Evolutionary conservation across 2,888 invertebrate genomes (phyloP).

Genomic region (Campoletis raptor): DNA sequence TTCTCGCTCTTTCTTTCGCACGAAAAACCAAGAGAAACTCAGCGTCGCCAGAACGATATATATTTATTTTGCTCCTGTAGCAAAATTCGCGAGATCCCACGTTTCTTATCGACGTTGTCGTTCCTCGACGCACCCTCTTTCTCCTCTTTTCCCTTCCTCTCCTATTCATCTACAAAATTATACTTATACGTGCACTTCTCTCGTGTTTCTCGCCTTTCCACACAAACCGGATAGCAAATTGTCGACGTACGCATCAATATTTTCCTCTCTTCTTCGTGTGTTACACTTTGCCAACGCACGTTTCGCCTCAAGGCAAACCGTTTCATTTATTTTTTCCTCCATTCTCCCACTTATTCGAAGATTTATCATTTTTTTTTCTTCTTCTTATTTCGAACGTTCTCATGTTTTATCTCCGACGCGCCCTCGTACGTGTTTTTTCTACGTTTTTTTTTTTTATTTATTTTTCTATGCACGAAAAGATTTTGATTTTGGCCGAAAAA

Average conservation of each 20-base stretch:
- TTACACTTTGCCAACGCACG: constrained; percentile 8
- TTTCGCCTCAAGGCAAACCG: not conserved
- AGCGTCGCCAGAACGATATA: constrained; percentile 53
- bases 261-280: not conserved
- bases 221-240: constrained; percentile 29
- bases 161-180: not conserved
- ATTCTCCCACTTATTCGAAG: not conserved
- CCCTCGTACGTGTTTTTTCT: not conserved
- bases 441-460: not conserved
- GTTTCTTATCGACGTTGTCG: constrained; percentile 60
- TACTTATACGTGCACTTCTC: constrained; percentile 23
- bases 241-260: constrained; percentile 37
- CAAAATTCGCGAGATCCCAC: constrained; percentile 63
- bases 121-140: constrained; percentile 30
- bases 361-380: constrained; percentile 11
- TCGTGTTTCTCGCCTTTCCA: constrained; percentile 26
- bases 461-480: not conserved
- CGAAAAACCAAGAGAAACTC: constrained; percentile 50
- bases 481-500: not conserved
- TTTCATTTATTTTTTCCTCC: constrained; percentile 1
- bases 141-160: constrained; percentile 1
- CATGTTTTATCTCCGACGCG: not conserved
- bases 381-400: not conserved
- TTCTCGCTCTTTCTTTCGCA: constrained; percentile 30
- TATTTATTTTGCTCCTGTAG: constrained; percentile 65